Evolutionary conservation across 2,797 vertebrate genomes (phyloP), one percentile per base, ranked within the genome.

Genomic region (Diplodus puntazzo): DNA sequence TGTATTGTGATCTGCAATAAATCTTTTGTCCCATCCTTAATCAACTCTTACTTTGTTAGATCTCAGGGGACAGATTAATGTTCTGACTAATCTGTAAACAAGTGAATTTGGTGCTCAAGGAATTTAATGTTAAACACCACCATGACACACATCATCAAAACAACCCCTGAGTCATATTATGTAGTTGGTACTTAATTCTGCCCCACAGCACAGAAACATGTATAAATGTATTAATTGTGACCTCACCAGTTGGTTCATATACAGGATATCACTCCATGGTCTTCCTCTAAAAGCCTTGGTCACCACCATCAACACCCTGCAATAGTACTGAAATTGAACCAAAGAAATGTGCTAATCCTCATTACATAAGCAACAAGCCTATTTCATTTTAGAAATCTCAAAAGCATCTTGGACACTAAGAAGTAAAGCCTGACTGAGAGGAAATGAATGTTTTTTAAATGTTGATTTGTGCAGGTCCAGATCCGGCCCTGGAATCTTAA

Each of bases 401-500:
- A 79, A 60, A 53, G 3, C 21, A 4, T 73, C 23, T 68, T 73
- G 11, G 16, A 73, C 30, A 57, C 54, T 67, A 27, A 71, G 34
- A 2, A 69, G 45, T 20, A 21, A 11, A 25, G n/a, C 60, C 9
- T 49, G 48, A 66, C 27, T 45, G 17, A 61, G 46, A 62, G 23
- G 21, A 67, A 46, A 42, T 58, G 7, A 27, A 14, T 72, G 11
- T 60, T 11, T 63, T 20, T 25, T 30, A 48, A 12, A 2, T 43
- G 2, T 58, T 52, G 23, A 12, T 13, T 69, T 64, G 82, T 73
- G 20, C 85, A 99, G 98, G 98, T 99, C 84, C 98, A 99, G 94
- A 99, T 99, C 80, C 96, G 98, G 69, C 98, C 98, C 82, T 99
- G 98, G 98, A 99, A 99, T 94, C 96, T 99, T 69, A 99, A 99